Evolutionary conservation across 2,797 vertebrate species (phyloP).

Genomic region (Octomys mimax): DNA sequence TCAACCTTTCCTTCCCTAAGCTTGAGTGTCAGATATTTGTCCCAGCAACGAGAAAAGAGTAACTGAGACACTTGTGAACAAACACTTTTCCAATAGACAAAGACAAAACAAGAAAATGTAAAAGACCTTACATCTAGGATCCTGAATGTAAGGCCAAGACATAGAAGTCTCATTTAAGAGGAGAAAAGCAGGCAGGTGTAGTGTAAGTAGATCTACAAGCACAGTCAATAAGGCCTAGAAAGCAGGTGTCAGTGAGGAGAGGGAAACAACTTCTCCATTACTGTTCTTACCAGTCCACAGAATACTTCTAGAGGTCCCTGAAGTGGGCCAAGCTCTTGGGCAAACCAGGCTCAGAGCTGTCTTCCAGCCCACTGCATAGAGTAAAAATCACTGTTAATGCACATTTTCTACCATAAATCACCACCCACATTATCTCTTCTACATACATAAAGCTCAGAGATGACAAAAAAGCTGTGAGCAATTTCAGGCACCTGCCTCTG

Average conservation of each 20-base stretch:
- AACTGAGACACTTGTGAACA: background rate
- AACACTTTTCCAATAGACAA: background rate
- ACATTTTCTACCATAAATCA: conserved; percentile 67
- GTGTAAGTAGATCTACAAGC: background rate
- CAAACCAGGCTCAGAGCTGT: conserved; percentile 32
- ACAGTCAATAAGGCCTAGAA: background rate
- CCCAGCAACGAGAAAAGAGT: no score
- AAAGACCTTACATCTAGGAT: background rate
- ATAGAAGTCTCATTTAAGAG: background rate
- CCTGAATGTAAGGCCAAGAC: background rate
- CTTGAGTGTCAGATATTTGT: no score
- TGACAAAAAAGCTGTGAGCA: conserved; percentile 70
- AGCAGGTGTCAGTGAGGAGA: background rate
- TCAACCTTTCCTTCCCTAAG: no score
- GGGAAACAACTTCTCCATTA: background rate
- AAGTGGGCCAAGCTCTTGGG: conserved; percentile 2
- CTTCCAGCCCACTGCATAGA: conserved; percentile 37
- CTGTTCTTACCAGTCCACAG: conserved; percentile 7
- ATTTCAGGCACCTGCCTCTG: conserved; percentile 65
- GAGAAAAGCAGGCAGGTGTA: background rate
- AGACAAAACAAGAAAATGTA: background rate
- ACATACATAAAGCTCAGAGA: conserved; percentile 59
- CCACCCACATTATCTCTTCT: conserved; percentile 71
- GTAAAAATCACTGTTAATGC: conserved; percentile 55
- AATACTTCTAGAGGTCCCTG: conserved; percentile 54